phyloP scores from a whole-genome alignment of 2,113 vertebrate genomes.

The Triplophysa siluroides region DNA sequence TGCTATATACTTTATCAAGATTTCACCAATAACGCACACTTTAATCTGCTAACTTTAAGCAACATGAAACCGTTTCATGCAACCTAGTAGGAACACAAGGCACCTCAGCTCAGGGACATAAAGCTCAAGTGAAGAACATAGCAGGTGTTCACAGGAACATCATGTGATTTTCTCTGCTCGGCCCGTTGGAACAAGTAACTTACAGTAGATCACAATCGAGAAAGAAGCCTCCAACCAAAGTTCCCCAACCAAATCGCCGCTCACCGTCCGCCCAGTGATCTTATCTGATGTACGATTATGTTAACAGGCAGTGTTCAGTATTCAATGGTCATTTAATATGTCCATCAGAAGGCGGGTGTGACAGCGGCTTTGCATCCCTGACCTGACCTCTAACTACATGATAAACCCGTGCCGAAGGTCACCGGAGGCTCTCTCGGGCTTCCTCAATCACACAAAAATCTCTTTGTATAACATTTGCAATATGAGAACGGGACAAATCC shows the following conservation, averaged over 20 bases:
- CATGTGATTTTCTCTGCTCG: not conserved
- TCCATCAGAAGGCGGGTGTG: not conserved
- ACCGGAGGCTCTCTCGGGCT: conserved; percentile 9
- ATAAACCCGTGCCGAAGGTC: not conserved
- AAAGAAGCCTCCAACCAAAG: not conserved
- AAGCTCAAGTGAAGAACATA: not conserved
- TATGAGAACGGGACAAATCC: not conserved
- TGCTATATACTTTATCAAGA: too few species aligned
- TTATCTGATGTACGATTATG: not conserved
- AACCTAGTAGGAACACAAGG: not conserved
- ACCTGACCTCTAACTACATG: conserved; percentile 3
- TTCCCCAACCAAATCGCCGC: not conserved
- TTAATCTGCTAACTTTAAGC: not conserved
- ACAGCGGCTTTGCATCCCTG: not conserved
- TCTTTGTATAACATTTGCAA: not conserved
- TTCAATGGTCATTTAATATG: not conserved
- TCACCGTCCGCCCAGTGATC: not conserved
- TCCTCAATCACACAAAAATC: not conserved
- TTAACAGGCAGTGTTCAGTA: not conserved
- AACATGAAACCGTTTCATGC: not conserved
- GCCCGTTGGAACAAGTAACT: not conserved
- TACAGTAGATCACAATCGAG: not conserved
- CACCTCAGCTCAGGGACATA: not conserved
- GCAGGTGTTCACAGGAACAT: not conserved
- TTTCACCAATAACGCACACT: not conserved